Evolutionary conservation across 2,888 invertebrate species (phyloP).

Genomic region (Alsophila aescularia): DNA sequence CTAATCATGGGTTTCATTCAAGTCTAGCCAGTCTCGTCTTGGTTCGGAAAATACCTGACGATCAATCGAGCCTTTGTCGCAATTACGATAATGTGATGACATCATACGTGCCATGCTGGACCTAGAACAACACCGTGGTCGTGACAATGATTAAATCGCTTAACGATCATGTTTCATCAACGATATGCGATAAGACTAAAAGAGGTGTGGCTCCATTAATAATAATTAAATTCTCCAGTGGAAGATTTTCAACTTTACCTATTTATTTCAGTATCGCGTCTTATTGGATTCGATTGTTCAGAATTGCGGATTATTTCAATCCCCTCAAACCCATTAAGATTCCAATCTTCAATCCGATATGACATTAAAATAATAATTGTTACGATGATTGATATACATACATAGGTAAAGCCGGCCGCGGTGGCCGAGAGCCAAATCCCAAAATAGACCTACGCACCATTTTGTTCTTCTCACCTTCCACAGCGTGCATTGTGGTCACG

Average conservation of each 20-base stretch:
- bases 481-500: slow-evolving; percentile 70
- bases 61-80: slow-evolving; percentile 28
- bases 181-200: slow-evolving; percentile 40
- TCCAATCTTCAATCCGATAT: slow-evolving; percentile 44
- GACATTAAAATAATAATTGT: slow-evolving; percentile 55
- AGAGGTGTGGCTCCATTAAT: slow-evolving; percentile 43
- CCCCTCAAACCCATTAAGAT: slow-evolving; percentile 41
- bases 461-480: slow-evolving; percentile 72
- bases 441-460: slow-evolving; percentile 65
- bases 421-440: slow-evolving; percentile 70
- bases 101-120: slow-evolving; percentile 26
- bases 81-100: slow-evolving; percentile 26
- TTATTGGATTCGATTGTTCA: slow-evolving; percentile 8
- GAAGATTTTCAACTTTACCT: slow-evolving; percentile 4
- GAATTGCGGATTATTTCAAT: slow-evolving; percentile 10
- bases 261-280: slow-evolving; percentile 4
- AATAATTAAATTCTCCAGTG: not conserved
- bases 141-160: slow-evolving; percentile 25
- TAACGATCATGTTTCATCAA: slow-evolving; percentile 35
- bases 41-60: slow-evolving; percentile 22
- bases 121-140: slow-evolving; percentile 35
- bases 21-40: not conserved
- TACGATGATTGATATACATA: slow-evolving; percentile 63
- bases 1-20: slow-evolving; percentile 18
- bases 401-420: slow-evolving; percentile 65